Evolutionary conservation across 2,888 invertebrate species (phyloP).

Genomic region (Chironomus tentans): DNA sequence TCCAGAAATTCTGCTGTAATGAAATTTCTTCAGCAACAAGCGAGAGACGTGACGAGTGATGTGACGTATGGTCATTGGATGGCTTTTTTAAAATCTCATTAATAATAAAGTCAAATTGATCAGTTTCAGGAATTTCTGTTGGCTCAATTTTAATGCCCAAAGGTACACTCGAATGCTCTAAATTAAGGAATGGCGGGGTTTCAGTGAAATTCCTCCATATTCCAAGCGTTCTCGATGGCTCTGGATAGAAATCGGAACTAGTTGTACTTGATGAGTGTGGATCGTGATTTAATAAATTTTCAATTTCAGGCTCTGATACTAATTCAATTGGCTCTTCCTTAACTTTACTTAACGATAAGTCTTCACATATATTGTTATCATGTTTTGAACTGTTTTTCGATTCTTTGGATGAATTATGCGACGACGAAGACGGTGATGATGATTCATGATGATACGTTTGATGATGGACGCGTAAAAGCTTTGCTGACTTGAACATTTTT

Average conservation of each 20-base stretch:
- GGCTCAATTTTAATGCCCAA: conserved; percentile 15
- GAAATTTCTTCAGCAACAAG: conserved; percentile 25
- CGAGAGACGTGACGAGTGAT: conserved; percentile 1
- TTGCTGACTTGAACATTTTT: conserved; percentile 21
- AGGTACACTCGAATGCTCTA: conserved; percentile 10
- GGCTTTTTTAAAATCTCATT: conserved; percentile 21
- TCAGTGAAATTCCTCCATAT: conserved; percentile 24
- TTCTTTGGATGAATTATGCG: conserved; percentile 9
- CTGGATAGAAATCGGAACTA: conserved; percentile 7
- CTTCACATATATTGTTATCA: conserved; percentile 19
- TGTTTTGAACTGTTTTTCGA: conserved; percentile 3
- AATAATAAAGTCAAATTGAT: conserved; percentile 25
- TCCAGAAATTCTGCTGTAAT: conserved; percentile 22
- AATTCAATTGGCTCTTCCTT: conserved; percentile 23
- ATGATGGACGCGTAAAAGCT: conserved; percentile 4
- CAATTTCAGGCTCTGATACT: conserved; percentile 23
- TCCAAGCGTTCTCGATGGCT: conserved; percentile 2
- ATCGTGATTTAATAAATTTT: conserved; percentile 21
- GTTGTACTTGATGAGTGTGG: neutral
- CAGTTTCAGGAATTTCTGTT: conserved; percentile 1
- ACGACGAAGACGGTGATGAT: neutral
- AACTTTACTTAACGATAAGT: conserved; percentile 12
- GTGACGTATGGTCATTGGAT: neutral
- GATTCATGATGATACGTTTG: neutral
- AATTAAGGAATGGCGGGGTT: conserved; percentile 9